Evolutionary conservation across 1,140 invertebrate genomes (phyloP), one percentile per base, ranked within the genome.

Genomic region (Chironomus striatipennis): DNA sequence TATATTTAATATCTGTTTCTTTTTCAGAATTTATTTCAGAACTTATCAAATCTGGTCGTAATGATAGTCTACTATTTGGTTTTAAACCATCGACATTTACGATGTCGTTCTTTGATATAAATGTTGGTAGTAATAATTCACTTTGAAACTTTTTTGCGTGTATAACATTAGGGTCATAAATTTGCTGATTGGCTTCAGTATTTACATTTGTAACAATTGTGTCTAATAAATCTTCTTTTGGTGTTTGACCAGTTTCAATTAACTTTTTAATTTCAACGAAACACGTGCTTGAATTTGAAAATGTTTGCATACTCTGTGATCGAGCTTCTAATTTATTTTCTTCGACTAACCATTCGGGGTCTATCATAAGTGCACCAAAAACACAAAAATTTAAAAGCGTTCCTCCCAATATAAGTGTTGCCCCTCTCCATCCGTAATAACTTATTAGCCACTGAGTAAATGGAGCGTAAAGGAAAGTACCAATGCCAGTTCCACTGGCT

Each of bases 331-430:
- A 73, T 0, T 80, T 79, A 81, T 86, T 80, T 82, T 91, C 88
- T 74, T 86, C 79, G 24, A 87, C 86, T 85, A 88, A 86, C 90
- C 90, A 91, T 75, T 91, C 92, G 0, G 94, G 90, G 81, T 96
- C 93, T 74, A 91, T 84, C 93, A 96, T 96, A 0, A 96, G 84
- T 21, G 90, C 88, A 0, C 94, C 95, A 79, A 93, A 97, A 3
- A 95, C 91, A 80, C 92, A 93, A 79, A 97, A 89, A 81, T 96
- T 94, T 15, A 97, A 85, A 76, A 95, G 90, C 7, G 93, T 89
- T 43, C 93, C 94, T 4, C 92, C 90, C 7, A 97, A 80, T 12
- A 97, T 86, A 0, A 96, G 82, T 24, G 92, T 89, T 2, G 93
- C 91, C n/a, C 93, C 93, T 75, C 93, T 85, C 94, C 95, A 97